These are phyloP conservation scores for Fukomys damarensis DNA, from an alignment of 2,113 vertebrate species.

Conservation along the genomic window DNA sequence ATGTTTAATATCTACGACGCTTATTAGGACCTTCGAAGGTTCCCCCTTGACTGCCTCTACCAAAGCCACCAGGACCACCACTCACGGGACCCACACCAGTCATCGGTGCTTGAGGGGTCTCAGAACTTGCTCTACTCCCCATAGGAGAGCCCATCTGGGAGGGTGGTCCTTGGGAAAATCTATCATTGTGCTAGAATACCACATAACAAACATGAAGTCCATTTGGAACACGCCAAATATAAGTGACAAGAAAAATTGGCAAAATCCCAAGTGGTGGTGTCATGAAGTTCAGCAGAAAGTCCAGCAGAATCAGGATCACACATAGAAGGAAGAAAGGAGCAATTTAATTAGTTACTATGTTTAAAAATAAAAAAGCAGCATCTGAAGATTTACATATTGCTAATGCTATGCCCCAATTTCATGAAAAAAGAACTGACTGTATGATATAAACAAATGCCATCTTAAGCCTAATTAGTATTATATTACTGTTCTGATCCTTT, in stretches of 20 bases:
- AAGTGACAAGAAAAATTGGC: constrained; percentile 86
- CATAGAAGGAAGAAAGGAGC: constrained; percentile 93
- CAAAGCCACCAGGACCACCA: constrained; percentile 92
- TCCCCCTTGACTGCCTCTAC: constrained; percentile 93
- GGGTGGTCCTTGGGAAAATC: constrained; percentile 92
- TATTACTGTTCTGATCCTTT: constrained; percentile 8
- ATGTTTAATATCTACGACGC: constrained; percentile 93
- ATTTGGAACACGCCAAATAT: constrained; percentile 85
- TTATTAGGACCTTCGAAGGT: constrained; percentile 98
- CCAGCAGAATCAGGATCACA: constrained; percentile 91
- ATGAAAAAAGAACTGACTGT: constrained; percentile 57
- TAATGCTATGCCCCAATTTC: constrained; percentile 83
- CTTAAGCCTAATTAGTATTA: constrained; percentile 39
- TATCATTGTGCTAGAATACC: constrained; percentile 92
- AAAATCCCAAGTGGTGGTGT: constrained; percentile 90
- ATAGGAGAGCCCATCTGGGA: constrained; percentile 91
- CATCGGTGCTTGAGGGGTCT: constrained; percentile 92
- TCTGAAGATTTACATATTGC: constrained; percentile 84
- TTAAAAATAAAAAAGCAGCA: constrained; percentile 79
- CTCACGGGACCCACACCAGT: constrained; percentile 90
- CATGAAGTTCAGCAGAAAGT: constrained; percentile 91
- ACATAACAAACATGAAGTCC: constrained; percentile 85
- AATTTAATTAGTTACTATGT: constrained; percentile 91
- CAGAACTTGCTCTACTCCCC: constrained; percentile 92
- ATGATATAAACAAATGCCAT: constrained; percentile 52